A percentile compares a stretch with the other conserved stretches of the same genome.
Conservation (phyloP, 1,140 invertebrate species). For the Drosophila nannoptera region DNA sequence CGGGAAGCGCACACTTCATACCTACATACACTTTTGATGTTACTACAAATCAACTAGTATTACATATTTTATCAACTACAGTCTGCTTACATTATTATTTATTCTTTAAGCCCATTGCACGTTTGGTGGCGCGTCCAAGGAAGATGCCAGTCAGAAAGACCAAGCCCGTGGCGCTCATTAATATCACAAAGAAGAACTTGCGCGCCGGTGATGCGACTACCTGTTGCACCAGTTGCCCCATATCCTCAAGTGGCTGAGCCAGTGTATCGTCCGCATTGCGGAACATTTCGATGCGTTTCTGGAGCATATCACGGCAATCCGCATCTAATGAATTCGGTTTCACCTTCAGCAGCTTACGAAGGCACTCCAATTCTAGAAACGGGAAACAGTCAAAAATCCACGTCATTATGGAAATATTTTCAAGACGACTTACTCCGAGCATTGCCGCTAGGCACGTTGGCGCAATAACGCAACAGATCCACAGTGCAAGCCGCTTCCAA, state of each 20-base stretch:
- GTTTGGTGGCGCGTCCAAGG: constrained; percentile 88
- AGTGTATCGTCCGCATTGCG: constrained; percentile 88
- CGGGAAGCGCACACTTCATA: constrained; percentile 39
- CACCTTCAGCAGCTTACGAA: constrained; percentile 86
- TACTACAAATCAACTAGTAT: constrained; percentile 38
- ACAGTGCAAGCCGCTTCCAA: constrained; percentile 88
- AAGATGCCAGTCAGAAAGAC: constrained; percentile 91
- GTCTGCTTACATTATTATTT: constrained; percentile 67
- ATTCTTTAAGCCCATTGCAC: constrained; percentile 84
- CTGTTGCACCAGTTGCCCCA: constrained; percentile 86
- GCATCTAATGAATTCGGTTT: constrained; percentile 84
- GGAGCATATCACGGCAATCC: constrained; percentile 89
- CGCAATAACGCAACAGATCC: constrained; percentile 91
- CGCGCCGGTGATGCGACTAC: constrained; percentile 86
- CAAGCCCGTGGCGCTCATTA: constrained; percentile 85
- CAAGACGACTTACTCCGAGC: constrained; percentile 85
- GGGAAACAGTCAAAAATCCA: background rate
- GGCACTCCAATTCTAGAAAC: constrained; percentile 89
- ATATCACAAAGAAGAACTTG: constrained; percentile 87
- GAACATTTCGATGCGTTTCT: constrained; percentile 92
- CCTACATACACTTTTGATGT: constrained; percentile 22
- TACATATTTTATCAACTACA: constrained; percentile 51
- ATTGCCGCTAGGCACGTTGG: constrained; percentile 89
- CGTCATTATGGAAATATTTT: background rate
- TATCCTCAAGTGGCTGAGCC: constrained; percentile 82